Percentiles rank a stretch among this genome's conserved stretches.
phyloP scores from a whole-genome alignment of 2,888 invertebrate genomes.

The Polydrusus cervinus region DNA sequence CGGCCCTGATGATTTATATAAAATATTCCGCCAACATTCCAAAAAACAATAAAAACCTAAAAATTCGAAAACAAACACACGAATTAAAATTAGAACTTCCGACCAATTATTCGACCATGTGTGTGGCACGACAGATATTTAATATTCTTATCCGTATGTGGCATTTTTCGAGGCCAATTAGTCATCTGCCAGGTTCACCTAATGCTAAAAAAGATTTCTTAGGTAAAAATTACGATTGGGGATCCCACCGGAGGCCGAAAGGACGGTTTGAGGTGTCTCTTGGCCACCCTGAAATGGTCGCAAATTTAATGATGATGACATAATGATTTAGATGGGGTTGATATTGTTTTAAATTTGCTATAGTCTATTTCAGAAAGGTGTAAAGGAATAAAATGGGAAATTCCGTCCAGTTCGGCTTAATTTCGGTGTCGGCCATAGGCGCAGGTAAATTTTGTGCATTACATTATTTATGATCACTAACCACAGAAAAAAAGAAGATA shows the following conservation, averaged over 20 bases:
- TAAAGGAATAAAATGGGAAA: too few species aligned
- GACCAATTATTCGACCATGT: constrained; percentile 20
- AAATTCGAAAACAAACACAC: constrained; percentile 2
- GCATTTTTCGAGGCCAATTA: constrained; percentile 32
- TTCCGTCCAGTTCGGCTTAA: too few species aligned
- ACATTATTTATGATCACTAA: too few species aligned
- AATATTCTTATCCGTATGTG: constrained; percentile 8
- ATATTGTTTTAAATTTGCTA: too few species aligned
- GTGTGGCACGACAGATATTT: constrained; percentile 18
- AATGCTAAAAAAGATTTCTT: constrained; percentile 15
- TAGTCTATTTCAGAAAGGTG: too few species aligned
- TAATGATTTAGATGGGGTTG: not conserved
- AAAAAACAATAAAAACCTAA: not conserved
- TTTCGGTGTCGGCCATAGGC: too few species aligned
- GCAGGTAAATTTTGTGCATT: too few species aligned
- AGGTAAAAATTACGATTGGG: constrained; percentile 15
- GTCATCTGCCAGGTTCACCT: constrained; percentile 31
- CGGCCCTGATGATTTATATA: too few species aligned
- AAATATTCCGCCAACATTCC: not conserved
- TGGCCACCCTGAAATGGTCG: constrained; percentile 13
- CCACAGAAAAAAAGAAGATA: too few species aligned
- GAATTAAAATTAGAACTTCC: constrained; percentile 7
- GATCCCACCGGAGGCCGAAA: not conserved
- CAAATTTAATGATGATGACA: constrained; percentile 19
- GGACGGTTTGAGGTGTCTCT: not conserved